These are phyloP conservation scores for Pollicipes pollicipes DNA, from an alignment of 1,140 invertebrate species.

Conservation along the genomic window DNA sequence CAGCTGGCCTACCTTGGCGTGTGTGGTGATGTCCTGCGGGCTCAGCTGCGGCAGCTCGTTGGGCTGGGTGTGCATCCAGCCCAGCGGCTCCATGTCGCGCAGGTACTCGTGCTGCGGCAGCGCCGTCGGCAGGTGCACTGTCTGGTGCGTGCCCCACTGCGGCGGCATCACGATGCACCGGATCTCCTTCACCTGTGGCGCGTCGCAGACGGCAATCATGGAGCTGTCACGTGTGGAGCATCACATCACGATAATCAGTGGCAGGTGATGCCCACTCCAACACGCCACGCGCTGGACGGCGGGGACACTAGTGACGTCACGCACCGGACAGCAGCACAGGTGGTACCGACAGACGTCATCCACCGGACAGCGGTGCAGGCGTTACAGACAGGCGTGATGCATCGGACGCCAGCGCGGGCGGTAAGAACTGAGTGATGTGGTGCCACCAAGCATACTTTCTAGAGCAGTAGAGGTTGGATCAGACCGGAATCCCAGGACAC, in stretches of 20 bases:
- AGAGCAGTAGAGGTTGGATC: no score
- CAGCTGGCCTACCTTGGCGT: conserved; percentile 14
- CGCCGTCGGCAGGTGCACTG: conserved; percentile 78
- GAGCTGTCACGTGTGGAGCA: conserved; percentile 4
- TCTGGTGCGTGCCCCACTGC: conserved; percentile 98
- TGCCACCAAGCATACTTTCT: no score
- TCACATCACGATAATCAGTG: conserved; percentile 3
- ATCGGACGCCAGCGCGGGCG: no score
- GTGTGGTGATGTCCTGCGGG: conserved; percentile 56
- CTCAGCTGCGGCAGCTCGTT: conserved; percentile 97
- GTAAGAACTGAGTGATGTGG: no score
- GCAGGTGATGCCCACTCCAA: no score
- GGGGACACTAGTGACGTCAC: no score
- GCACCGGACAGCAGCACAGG: no score
- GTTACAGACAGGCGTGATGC: no score
- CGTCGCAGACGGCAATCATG: conserved; percentile 5
- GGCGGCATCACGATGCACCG: conserved; percentile 93
- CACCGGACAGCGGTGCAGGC: no score
- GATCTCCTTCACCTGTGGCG: conserved; percentile 88
- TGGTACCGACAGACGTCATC: no score
- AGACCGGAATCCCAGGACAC: no score
- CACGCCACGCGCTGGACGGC: no score
- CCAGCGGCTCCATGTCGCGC: conserved; percentile 83
- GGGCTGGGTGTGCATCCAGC: conserved; percentile 99
- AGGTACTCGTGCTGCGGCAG: conserved; percentile 87